Conservation (phyloP, 2,888 invertebrate species). For the Cantharis lateralis region DNA sequence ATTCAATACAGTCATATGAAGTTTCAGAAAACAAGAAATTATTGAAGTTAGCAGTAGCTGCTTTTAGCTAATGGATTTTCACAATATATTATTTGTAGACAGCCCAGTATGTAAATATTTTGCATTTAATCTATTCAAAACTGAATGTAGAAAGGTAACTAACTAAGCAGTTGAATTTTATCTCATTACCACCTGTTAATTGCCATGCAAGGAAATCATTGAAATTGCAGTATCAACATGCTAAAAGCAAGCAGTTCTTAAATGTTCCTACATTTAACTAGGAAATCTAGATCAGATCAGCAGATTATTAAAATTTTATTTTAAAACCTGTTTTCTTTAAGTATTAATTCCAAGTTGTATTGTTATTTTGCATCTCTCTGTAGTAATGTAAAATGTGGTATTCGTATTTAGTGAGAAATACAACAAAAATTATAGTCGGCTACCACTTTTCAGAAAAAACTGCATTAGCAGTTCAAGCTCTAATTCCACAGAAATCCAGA, state of each 20-base stretch:
- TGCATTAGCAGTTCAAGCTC: too few relatives aligned
- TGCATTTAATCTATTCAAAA: slow-evolving; percentile 1
- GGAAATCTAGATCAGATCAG: too few relatives aligned
- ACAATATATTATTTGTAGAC: not conserved
- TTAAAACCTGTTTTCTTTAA: too few relatives aligned
- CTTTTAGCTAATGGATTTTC: slow-evolving; percentile 12
- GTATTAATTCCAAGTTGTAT: too few relatives aligned
- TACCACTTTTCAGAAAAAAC: too few relatives aligned
- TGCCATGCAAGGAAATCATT: not conserved
- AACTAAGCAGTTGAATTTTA: not conserved
- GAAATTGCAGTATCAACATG: not conserved
- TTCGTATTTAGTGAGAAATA: too few relatives aligned
- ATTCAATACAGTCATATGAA: not conserved
- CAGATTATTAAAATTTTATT: too few relatives aligned
- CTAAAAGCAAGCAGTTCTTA: not conserved
- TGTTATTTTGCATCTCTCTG: too few relatives aligned
- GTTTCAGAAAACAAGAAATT: not conserved
- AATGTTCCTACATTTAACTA: too few relatives aligned
- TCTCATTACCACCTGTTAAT: not conserved
- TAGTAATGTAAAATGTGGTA: too few relatives aligned
- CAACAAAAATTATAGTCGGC: too few relatives aligned
- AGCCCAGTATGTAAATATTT: not conserved
- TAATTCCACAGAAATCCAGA: too few relatives aligned
- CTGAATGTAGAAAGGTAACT: not conserved
- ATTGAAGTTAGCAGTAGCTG: not conserved